Evolutionary conservation across 2,113 vertebrate species (phyloP).

Genomic region (Zosterops pallidus): DNA sequence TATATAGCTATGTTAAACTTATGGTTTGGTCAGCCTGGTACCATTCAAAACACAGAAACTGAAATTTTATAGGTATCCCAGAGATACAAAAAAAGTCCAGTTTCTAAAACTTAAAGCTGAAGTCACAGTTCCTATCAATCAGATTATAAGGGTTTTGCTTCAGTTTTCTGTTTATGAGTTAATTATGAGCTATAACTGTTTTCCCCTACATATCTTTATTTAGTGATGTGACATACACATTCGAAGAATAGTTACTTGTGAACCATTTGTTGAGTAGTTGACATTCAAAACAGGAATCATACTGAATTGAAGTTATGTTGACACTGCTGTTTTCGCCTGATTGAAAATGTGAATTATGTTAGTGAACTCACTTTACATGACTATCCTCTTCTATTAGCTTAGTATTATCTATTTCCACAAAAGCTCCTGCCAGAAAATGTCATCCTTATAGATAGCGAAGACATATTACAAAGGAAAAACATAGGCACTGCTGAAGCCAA

Average conservation of each 20-base stretch:
- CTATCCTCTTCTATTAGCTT: not conserved
- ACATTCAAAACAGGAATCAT: conserved; percentile 12
- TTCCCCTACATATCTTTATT: not conserved
- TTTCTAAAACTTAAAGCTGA: not conserved
- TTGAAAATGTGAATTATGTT: conserved; percentile 21
- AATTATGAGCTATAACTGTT: not conserved
- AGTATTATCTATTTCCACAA: not conserved
- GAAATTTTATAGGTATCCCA: not conserved
- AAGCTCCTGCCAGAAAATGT: not conserved
- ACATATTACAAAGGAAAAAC: not conserved
- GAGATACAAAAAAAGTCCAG: not conserved
- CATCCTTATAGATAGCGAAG: not conserved
- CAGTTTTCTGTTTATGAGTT: not conserved
- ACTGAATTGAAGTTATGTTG: not conserved
- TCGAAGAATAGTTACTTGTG: not conserved
- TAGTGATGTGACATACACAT: not conserved
- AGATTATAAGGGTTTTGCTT: not conserved
- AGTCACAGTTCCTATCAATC: not conserved
- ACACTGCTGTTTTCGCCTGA: not conserved
- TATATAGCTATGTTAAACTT: not conserved
- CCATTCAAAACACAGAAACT: not conserved
- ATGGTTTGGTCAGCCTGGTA: not conserved
- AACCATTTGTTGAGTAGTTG: not conserved
- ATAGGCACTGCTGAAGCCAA: not conserved
- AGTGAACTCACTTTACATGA: not conserved